Evolutionary conservation across 2,113 vertebrate species (phyloP), one percentile per base, ranked within the genome.

Genomic region (Lipophrys pholis): DNA sequence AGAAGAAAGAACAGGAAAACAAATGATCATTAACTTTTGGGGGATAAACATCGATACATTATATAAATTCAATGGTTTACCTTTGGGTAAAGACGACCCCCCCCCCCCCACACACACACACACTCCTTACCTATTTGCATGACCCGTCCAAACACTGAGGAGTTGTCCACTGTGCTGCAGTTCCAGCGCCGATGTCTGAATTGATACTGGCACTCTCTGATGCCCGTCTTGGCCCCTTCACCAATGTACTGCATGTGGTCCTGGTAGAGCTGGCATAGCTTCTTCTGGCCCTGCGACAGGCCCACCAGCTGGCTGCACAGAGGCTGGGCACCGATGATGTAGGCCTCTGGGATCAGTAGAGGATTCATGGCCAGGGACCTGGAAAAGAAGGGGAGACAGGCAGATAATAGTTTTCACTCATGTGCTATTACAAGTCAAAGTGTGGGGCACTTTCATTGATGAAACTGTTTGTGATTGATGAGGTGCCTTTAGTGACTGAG

Each of bases 161-260:
- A 92, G 88, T 97, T 96, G 87, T 98, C 97, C 94, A 99, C 98
- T 0, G 97, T 98, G 93, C 96, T 99, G 93, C 98, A 99, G 94
- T 99, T 99, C 98, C 98, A 99, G 35, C 98, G 93, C 63, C 97
- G 92, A 89, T 97, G 96, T 76, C 96, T 94, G 93, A 99, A 99
- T 88, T 99, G 98, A 89, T 96, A 94, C 90, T 99, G 97, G 80
- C 98, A 99, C 84, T 99, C 98, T 86, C 95, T 94, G 92, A 99
- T 98, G 89, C 97, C 97, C 0, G 94, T 98, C 92, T 96, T 97
- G 83, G 98, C 98, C 1, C 98, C 98, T 58, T 99, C 97, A 0
- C 96, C 97, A 8, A 99, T 99, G 91, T 97, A 96, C 78, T 96
- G 95, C 97, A 99, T 99, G 93, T 99, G 98, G 83, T 99, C 98